Evolutionary conservation across 2,888 invertebrate species (phyloP).

Genomic region (Drosophila austrosaltans): DNA sequence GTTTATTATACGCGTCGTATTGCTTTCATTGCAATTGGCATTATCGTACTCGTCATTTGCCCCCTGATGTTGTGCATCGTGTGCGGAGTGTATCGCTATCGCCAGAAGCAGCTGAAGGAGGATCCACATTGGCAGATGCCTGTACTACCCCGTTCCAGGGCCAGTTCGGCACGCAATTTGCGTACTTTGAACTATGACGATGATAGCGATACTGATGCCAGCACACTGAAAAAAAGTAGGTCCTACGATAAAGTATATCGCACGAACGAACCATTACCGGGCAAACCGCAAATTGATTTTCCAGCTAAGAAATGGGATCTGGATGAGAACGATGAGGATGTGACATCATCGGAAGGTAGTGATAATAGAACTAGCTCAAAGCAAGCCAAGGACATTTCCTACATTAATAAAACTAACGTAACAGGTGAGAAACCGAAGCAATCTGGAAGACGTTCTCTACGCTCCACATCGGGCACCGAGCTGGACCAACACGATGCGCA

Average conservation of each 20-base stretch:
- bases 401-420: constrained; percentile 83
- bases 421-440: constrained; percentile 85
- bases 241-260: constrained; percentile 92
- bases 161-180: constrained; percentile 86
- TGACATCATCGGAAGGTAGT: constrained; percentile 86
- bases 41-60: constrained; percentile 89
- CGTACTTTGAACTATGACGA: constrained; percentile 83
- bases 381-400: constrained; percentile 87
- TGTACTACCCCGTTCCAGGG: constrained; percentile 86
- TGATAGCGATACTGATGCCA: constrained; percentile 85
- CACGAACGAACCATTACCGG: constrained; percentile 91
- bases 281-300: constrained; percentile 90
- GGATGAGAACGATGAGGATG: constrained; percentile 87
- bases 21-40: constrained; percentile 89
- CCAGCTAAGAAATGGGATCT: constrained; percentile 92
- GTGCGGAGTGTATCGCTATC: constrained; percentile 87
- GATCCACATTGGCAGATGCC: constrained; percentile 86
- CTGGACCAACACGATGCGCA: constrained; percentile 66
- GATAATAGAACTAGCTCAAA: constrained; percentile 86
- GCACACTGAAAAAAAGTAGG: constrained; percentile 87
- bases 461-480: constrained; percentile 83
- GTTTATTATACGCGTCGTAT: constrained; percentile 89
- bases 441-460: constrained; percentile 85
- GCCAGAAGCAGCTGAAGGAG: constrained; percentile 86
- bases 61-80: constrained; percentile 86